Base-by-base conservation (phyloP, 2,113 vertebrate genomes). In the Pelvicachromis taeniatus region DNA sequence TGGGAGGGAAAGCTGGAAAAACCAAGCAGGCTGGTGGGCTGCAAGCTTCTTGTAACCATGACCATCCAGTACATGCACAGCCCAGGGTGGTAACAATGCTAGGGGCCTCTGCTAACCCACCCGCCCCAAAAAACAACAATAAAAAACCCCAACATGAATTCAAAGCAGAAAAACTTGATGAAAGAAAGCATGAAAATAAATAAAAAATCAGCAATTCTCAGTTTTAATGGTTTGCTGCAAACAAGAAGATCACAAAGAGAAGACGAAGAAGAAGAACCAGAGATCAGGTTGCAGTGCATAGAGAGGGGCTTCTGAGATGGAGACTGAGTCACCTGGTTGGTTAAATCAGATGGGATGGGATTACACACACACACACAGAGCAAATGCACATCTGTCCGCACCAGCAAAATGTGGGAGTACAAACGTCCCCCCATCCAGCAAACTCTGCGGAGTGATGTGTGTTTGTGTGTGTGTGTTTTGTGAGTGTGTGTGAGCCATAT, bases 281-380 rank as follows among this genome's bases (percentile, higher is more conserved):
- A 94, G 92, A 93, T 89, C 58, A 45, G 88, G 91, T 90, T 83
- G 90, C 92, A 91, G 90, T 96, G 96, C 95, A 96, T 96, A 96
- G 96, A 93, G 88, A 92, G 91, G 89, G 92, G 91, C 87, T 81
- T 91, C 86, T 85, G 93, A 91, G 83, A 92, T 79, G 79, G 84
- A 85, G 73, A 77, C 79, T 14, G 68, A 58, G 79, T 85, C 79
- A 80, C 78, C 70, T 79, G 80, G 77, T 82, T 38, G 68, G 52
- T 87, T 73, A 48, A 42, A 23, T 87, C 70, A 75, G 73, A 73
- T 70, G 88, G 90, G 89, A 63, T 63, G 88, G 89, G 88, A 82
- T 93, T 95, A 95, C 78, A 83, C 65, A 85, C 85, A 79, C 90
- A 68, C 83, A 83, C 70, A 82, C 61, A 50, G 2, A 31, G 17